Base-by-base conservation (phyloP, 2,797 vertebrate species). In the Acanthurus leucopareius region DNA sequence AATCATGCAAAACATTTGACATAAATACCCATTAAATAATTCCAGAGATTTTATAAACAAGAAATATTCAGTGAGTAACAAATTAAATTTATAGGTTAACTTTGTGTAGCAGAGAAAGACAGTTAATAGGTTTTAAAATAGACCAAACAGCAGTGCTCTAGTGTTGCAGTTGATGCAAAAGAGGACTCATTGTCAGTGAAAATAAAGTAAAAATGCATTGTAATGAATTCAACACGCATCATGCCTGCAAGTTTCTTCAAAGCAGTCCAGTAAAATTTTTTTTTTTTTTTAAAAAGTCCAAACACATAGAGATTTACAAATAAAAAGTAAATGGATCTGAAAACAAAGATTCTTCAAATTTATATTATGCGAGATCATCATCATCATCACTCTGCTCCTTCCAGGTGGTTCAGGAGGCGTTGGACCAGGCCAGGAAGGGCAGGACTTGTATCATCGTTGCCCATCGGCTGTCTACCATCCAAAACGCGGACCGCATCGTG, bases 401-500 rank as follows among this genome's bases (percentile, higher is more conserved):
- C 63, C 88, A 98, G 98, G 83, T 99, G 59, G 98, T 99, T 35
- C 97, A 99, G 85, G 97, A 98, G 2, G 98, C 97, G 0, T 86
- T 99, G 92, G 98, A 99, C 88, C 95, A 95, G 86, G 98, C 97
- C 51, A 94, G 97, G 20, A 86, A 96, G 85, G 98, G 98, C 19
- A 96, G 97, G 44, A 99, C 97, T 0, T 99, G 98, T 85, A 97
- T 99, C 0, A 77, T 99, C 19, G 96, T 98, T 19, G 97, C 97
- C 20, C 97, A 99, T 75, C 97, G 97, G 48, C 94, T 99, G 67
- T 98, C 97, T 88, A 99, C 97, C 86, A 97, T 98, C 86, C 96
- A 98, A 85, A 99, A 97, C 0, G 97, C 97, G 0, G 96, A 98
- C 90, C 89, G 93, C 42, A 99, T 98, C 3, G 96, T 93, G 0